phyloP scores from a whole-genome alignment of 2,888 invertebrate genomes.

The Ctena decussata region DNA sequence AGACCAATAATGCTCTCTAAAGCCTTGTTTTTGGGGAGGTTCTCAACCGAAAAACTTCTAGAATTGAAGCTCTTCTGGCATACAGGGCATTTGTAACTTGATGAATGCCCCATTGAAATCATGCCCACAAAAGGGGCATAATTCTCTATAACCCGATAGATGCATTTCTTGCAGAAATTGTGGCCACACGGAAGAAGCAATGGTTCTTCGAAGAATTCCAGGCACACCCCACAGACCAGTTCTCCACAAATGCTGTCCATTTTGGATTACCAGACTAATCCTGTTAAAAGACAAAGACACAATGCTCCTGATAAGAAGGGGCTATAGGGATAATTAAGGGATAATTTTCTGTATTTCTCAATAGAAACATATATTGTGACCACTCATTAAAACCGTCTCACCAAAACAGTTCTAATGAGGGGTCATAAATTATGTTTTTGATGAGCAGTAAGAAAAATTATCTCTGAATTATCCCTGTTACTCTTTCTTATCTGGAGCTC shows the following conservation, averaged over 20 bases:
- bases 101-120: slow-evolving; percentile 39
- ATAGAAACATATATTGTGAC: too few species aligned
- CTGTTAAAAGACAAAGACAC: too few species aligned
- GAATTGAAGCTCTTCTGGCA: slow-evolving; percentile 62
- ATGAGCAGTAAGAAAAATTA: too few species aligned
- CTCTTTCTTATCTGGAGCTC: too few species aligned
- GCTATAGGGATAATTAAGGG: too few species aligned
- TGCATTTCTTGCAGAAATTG: slow-evolving; percentile 72
- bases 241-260: slow-evolving; percentile 59
- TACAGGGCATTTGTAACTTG: slow-evolving; percentile 68
- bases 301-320: too few species aligned
- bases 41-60: slow-evolving; percentile 40
- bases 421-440: too few species aligned
- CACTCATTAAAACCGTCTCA: too few species aligned
- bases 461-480: too few species aligned
- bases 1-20: slow-evolving; percentile 68
- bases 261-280: not conserved
- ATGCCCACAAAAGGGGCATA: slow-evolving; percentile 33
- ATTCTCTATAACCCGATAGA: slow-evolving; percentile 55
- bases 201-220: slow-evolving; percentile 69
- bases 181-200: slow-evolving; percentile 72
- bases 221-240: slow-evolving; percentile 71
- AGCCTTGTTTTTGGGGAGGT: slow-evolving; percentile 64
- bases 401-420: too few species aligned
- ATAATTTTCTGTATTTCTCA: too few species aligned